Evolutionary conservation across 2,113 vertebrate genomes (phyloP), one percentile per base, ranked within the genome.

Genomic region (Hydrolagus affinis): DNA sequence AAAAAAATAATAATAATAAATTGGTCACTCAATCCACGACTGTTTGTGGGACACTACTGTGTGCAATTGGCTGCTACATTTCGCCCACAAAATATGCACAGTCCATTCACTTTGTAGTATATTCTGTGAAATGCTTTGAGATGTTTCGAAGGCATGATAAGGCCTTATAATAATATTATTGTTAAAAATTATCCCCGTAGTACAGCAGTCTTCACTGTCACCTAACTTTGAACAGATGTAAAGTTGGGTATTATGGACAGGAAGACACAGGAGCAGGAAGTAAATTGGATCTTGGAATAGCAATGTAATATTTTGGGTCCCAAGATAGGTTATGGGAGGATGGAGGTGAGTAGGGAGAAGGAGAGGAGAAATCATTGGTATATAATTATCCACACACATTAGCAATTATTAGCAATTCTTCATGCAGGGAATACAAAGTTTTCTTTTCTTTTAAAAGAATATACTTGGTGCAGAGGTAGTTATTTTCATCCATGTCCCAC

Each of bases 331-430:
- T 59, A 15, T 25, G 23, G 76, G 57, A 78, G 44, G 44, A 44
- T 44, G 44, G 44, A 44, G 44, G 44, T 44, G 44, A 44, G 44
- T 44, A 44, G 44, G 44, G n/a, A n/a, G n/a, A 44, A 44, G 44
- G 44, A 44, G 44, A 44, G 44, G 2, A 44, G 15, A 25, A 78
- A 3, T 62, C 25, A 15, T 57, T 25, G 57, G 4, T 62, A 14
- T 62, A 62, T 60, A 62, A 78, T 62, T 60, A 25, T 25, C 28
- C 76, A 59, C 74, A 62, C 10, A 28, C 28, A 72, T 30, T 30
- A 72, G 4, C 72, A 74, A 74, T 74, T 74, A 72, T 30, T 30
- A 72, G 4, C 72, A 74, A 74, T 74, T 74, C 72, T 74, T 30
- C 7, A 44, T 74, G 17, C 1, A 19, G 30, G 17, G 44, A 72